Evolutionary conservation across 2,113 vertebrate genomes (phyloP), one percentile per base, ranked within the genome.

Genomic region (Rana temporaria): DNA sequence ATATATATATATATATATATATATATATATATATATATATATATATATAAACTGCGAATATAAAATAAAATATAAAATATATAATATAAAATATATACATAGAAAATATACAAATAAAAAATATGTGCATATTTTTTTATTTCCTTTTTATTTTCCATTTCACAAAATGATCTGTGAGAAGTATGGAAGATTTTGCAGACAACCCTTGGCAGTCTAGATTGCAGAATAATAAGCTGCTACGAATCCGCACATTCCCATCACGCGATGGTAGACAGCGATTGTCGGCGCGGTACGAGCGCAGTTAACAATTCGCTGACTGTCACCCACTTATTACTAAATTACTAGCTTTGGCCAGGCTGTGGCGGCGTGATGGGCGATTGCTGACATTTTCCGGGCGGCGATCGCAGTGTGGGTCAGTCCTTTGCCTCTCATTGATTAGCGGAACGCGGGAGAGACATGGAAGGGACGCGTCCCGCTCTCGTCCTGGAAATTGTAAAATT

Each of bases 291-390:
- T 42, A n/a, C 4, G 24, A 88, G 87, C 91, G 91, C 93, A 92
- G 92, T 92, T 93, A 93, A 86, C 83, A 90, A 91, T 90, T 93
- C 91, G 89, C 78, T 90, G 85, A 86, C 89, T 81, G 87, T 88
- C 91, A 91, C 92, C 81, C 87, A 88, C 88, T 89, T 92, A 90
- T 93, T 92, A 92, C 88, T 92, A 91, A 92, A 92, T 91, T 92
- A 92, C 88, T 90, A 88, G 87, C 87, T 90, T 30, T 90, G 91
- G 89, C 85, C 85, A 90, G 56, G 65, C 86, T 84, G 86, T 87
- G 87, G 87, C 0, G 17, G 85, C 91, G 91, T 92, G 86, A 89
- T 93, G 79, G 69, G 0, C 57, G 64, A 52, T 65, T 81, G 72
- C 85, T 85, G 80, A 82, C 75, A 75, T 86, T 88, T 86, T 67